Evolutionary conservation across 2,888 invertebrate species (phyloP).

Genomic region (Marronus borbonicus): DNA sequence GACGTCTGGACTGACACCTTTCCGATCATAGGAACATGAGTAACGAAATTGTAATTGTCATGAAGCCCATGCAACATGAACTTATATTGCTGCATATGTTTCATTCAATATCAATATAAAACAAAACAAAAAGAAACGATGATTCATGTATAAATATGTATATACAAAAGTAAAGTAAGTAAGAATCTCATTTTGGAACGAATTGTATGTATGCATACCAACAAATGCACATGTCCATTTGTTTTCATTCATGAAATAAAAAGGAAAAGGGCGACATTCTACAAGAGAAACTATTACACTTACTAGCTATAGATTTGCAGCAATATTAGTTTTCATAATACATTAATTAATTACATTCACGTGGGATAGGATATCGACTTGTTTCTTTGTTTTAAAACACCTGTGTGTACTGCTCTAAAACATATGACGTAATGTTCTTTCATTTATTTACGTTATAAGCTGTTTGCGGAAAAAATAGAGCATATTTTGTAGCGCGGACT

Average conservation of each 20-base stretch:
- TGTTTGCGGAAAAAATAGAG: constrained; percentile 16
- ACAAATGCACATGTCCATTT: neutral
- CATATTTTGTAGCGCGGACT: constrained; percentile 31
- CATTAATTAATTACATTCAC: constrained; percentile 37
- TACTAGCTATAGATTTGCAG: neutral
- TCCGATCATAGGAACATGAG: too few relatives aligned
- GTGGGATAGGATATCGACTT: constrained; percentile 40
- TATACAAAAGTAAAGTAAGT: neutral
- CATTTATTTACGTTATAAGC: constrained; percentile 36
- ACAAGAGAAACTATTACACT: constrained; percentile 31
- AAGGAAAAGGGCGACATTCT: constrained; percentile 12
- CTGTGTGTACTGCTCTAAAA: constrained; percentile 26
- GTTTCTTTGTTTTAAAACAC: constrained; percentile 43
- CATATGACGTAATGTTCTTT: constrained; percentile 37
- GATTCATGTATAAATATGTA: neutral
- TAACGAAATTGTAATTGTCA: too few relatives aligned
- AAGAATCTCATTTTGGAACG: neutral
- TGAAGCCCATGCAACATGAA: too few relatives aligned
- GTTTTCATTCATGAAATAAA: constrained; percentile 30
- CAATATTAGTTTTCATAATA: constrained; percentile 34
- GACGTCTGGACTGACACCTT: neutral
- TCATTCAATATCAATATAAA: too few relatives aligned
- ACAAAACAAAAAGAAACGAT: neutral
- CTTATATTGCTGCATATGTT: too few relatives aligned
- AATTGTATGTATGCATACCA: neutral